Conservation (phyloP, 2,888 invertebrate species). For the Brachylomia viminalis region DNA sequence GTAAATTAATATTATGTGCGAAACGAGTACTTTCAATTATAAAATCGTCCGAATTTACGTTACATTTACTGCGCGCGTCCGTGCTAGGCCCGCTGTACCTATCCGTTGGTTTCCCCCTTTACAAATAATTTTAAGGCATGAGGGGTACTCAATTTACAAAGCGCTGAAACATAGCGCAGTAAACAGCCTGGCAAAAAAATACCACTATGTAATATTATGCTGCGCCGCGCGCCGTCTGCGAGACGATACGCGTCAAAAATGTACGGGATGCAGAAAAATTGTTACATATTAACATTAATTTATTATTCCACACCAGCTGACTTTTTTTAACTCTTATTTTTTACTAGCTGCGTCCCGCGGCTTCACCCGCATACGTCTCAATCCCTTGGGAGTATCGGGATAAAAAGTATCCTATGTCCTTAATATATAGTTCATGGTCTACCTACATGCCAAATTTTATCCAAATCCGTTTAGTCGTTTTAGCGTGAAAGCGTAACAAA, state of each 20-base stretch:
- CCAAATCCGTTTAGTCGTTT: no score
- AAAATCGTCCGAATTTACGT: neutral
- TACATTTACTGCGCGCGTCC: neutral
- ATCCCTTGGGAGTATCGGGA: no score
- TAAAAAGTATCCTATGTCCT: no score
- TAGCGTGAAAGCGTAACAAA: no score
- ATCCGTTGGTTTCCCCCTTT: neutral
- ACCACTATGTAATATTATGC: conserved; percentile 29
- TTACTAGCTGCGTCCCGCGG: no score
- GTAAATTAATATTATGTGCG: neutral
- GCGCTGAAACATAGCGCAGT: conserved; percentile 15
- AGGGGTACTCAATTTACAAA: neutral
- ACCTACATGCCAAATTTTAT: no score
- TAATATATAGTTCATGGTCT: no score
- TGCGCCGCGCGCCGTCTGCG: conserved; percentile 29
- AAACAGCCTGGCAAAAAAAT: conserved; percentile 39
- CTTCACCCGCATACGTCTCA: no score
- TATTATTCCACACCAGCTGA: neutral
- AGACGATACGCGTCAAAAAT: conserved; percentile 17
- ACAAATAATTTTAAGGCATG: neutral
- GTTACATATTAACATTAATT: neutral
- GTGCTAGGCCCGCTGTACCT: neutral
- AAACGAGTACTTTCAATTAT: neutral
- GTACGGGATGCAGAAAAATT: conserved; percentile 46
- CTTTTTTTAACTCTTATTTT: no score